Conservation (phyloP, 2,797 vertebrate genomes). For the Enoplosus armatus region DNA sequence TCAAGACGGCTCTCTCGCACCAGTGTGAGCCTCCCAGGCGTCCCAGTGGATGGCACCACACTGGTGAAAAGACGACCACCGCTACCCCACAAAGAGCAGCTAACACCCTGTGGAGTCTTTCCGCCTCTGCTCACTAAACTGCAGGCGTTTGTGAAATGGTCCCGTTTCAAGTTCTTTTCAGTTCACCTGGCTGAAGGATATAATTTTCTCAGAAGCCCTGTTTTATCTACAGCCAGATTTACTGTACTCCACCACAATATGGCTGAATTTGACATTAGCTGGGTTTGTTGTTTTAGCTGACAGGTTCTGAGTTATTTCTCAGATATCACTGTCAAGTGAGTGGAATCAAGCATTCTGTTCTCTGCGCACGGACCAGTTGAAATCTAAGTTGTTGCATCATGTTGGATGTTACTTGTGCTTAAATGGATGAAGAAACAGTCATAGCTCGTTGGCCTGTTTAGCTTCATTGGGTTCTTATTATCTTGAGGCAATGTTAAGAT, state of each 20-base stretch:
- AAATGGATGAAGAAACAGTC: slow-evolving; percentile 23
- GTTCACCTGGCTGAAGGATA: slow-evolving; percentile 38
- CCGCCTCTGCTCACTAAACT: slow-evolving; percentile 32
- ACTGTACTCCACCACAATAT: neutral
- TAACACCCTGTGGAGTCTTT: slow-evolving; percentile 25
- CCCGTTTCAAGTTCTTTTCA: slow-evolving; percentile 31
- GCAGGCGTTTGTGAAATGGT: slow-evolving; percentile 22
- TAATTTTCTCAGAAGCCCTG: neutral
- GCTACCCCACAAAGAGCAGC: slow-evolving; percentile 35
- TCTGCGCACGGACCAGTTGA: slow-evolving; percentile 27
- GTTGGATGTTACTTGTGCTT: slow-evolving; percentile 28
- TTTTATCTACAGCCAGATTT: slow-evolving; percentile 11
- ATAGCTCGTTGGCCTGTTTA: slow-evolving; percentile 17
- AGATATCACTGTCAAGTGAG: slow-evolving; percentile 1
- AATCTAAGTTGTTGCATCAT: slow-evolving; percentile 35
- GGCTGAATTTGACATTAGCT: slow-evolving; percentile 5
- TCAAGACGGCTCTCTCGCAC: slow-evolving; percentile 40
- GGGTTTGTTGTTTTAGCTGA: slow-evolving; percentile 36
- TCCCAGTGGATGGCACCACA: slow-evolving; percentile 41
- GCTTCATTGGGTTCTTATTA: slow-evolving; percentile 15
- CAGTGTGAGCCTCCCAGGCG: slow-evolving; percentile 42
- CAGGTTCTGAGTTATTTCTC: slow-evolving; percentile 18
- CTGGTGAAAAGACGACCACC: slow-evolving; percentile 44
- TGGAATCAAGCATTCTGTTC: slow-evolving; percentile 5
- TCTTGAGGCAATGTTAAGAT: slow-evolving; percentile 19